Percentiles rank a stretch among this genome's conserved stretches.
Evolutionary conservation across 2,113 vertebrate species (phyloP).

Genomic region (Colius striatus): DNA sequence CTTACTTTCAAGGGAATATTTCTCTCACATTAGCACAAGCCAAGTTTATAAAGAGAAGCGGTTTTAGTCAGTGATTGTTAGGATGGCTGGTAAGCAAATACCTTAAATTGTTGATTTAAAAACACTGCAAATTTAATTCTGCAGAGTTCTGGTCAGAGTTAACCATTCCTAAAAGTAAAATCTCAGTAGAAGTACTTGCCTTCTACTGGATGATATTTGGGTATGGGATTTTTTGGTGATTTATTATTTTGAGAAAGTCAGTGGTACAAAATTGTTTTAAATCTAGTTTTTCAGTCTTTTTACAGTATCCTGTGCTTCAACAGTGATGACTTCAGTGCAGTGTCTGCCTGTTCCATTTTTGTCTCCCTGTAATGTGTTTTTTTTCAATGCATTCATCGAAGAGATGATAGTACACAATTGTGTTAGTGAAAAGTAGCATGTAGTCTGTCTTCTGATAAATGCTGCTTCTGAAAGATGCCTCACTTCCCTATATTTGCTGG

Average conservation of each 20-base stretch:
- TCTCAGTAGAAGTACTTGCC: not conserved
- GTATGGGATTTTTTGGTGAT: not conserved
- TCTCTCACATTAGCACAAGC: not conserved
- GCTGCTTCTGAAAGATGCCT: not conserved
- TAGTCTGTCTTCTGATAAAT: not conserved
- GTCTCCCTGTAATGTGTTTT: not conserved
- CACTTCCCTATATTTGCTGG: not conserved
- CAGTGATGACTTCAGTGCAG: not conserved
- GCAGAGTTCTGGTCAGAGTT: not conserved
- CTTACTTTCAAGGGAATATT: not conserved
- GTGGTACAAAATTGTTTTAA: not conserved
- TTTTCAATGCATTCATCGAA: not conserved
- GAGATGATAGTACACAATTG: not conserved
- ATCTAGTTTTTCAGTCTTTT: not conserved
- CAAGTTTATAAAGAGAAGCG: not conserved
- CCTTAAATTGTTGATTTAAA: not conserved
- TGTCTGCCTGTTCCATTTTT: not conserved
- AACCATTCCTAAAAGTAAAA: not conserved
- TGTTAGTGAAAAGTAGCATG: not conserved
- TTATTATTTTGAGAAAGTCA: not conserved
- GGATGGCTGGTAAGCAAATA: not conserved
- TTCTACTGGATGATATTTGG: not conserved
- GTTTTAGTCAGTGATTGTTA: not conserved
- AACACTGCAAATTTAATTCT: not conserved
- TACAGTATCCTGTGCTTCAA: not conserved